Conservation (phyloP, 2,113 vertebrate species). For the Scytalopus superciliaris region DNA sequence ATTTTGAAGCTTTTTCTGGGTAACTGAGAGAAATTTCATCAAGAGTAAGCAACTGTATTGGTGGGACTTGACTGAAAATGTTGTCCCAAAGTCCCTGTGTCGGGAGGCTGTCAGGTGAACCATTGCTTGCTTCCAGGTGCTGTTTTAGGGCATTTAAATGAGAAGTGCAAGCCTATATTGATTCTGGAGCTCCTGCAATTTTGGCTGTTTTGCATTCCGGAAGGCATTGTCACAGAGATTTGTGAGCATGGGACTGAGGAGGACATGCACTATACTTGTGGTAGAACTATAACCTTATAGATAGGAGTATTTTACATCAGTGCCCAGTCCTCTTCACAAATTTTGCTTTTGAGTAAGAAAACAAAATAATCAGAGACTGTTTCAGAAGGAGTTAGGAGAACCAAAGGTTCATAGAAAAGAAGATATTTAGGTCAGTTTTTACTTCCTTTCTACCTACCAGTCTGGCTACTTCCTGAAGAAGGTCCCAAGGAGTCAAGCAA, state of each 20-base stretch:
- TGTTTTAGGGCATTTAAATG: background rate
- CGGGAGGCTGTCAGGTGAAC: background rate
- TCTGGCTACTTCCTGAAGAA: background rate
- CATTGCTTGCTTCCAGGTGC: background rate
- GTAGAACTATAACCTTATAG: background rate
- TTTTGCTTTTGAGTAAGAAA: background rate
- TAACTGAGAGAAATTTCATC: background rate
- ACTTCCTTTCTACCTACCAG: background rate
- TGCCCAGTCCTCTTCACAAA: background rate
- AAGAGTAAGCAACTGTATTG: background rate
- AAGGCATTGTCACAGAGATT: background rate
- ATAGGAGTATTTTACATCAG: background rate
- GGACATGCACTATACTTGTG: background rate
- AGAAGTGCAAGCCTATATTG: background rate
- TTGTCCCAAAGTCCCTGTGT: background rate
- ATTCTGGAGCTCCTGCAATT: background rate
- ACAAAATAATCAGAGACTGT: background rate
- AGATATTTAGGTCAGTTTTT: background rate
- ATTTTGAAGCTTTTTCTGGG: background rate
- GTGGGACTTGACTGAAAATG: background rate
- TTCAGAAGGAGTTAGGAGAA: background rate
- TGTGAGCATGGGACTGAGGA: background rate
- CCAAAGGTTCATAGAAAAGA: background rate
- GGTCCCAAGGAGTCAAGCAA: background rate
- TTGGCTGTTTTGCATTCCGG: background rate